phyloP scores from a whole-genome alignment of 2,888 invertebrate genomes.

The Enchytraeus crypticus region DNA sequence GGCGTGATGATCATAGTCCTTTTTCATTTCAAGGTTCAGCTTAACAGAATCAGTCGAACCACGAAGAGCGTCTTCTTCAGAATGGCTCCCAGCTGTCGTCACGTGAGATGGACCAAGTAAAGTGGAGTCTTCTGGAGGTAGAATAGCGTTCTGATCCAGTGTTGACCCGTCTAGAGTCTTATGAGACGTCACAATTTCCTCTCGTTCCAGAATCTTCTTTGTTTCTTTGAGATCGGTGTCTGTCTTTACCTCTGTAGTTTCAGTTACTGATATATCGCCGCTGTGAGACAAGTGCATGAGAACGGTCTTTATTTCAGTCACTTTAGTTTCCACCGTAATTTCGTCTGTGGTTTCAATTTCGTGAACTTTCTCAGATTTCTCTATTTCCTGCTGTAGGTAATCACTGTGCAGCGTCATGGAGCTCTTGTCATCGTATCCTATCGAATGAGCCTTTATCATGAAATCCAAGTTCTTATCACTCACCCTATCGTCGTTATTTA shows the following conservation, averaged over 20 bases:
- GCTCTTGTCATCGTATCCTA: neutral
- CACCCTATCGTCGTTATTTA: neutral
- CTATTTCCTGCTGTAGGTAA: slow-evolving; percentile 7
- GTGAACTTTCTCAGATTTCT: slow-evolving; percentile 10
- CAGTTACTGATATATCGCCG: slow-evolving; percentile 24
- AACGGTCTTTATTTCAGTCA: slow-evolving; percentile 23
- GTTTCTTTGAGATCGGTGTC: slow-evolving; percentile 26
- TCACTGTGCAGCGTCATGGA: neutral
- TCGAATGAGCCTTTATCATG: slow-evolving; percentile 1
- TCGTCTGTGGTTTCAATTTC: slow-evolving; percentile 24
- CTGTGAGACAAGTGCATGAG: slow-evolving; percentile 21
- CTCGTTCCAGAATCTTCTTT: slow-evolving; percentile 22
- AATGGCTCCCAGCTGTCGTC: neutral
- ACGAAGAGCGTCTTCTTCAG: neutral
- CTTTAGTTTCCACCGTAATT: slow-evolving; percentile 24
- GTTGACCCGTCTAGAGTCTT: neutral
- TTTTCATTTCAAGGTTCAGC: no score
- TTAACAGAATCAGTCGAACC: neutral
- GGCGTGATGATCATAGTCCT: neutral
- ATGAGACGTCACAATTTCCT: slow-evolving; percentile 20
- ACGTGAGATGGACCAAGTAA: neutral
- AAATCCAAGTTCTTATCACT: neutral
- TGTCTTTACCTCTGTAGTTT: slow-evolving; percentile 25
- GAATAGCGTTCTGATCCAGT: no score
- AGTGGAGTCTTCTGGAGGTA: neutral